These are phyloP conservation scores for Alethe diademata DNA, from an alignment of 2,113 vertebrate genomes.

Conservation along the genomic window DNA sequence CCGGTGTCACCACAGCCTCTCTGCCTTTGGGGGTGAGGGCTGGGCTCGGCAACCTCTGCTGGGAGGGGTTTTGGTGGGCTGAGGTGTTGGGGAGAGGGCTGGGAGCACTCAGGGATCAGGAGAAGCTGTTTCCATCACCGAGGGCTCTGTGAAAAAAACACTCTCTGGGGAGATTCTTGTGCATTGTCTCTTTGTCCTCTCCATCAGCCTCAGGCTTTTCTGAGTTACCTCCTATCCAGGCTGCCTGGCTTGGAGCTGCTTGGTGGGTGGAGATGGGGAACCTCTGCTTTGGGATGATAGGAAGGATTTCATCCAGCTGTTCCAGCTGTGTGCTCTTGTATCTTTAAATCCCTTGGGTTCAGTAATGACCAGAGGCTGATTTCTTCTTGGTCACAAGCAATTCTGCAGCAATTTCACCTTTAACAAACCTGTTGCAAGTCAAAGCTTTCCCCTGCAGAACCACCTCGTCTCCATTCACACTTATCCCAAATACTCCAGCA, in stretches of 20 bases:
- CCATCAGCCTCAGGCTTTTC: neutral
- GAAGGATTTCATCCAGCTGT: neutral
- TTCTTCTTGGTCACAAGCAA: neutral
- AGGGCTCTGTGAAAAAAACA: neutral
- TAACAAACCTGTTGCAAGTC: neutral
- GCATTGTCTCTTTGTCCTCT: neutral
- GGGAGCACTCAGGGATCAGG: neutral
- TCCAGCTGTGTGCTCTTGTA: fast-evolving
- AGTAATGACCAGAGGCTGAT: neutral
- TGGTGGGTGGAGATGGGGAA: neutral
- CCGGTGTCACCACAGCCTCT: neutral
- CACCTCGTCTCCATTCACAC: neutral
- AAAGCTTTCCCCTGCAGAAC: neutral
- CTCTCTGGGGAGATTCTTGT: neutral
- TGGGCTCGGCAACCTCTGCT: neutral
- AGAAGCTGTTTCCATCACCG: neutral
- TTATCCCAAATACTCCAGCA: neutral
- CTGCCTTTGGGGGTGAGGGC: neutral
- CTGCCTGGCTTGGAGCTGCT: neutral
- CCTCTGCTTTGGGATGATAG: neutral
- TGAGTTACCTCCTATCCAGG: neutral
- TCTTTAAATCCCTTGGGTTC: neutral
- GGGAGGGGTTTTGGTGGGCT: neutral
- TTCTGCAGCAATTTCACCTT: neutral
- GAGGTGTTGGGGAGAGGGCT: neutral